Percentiles rank a stretch among this genome's conserved stretches.
phyloP scores from a whole-genome alignment of 1,140 invertebrate genomes.

The Protaetia brevitarsis region DNA sequence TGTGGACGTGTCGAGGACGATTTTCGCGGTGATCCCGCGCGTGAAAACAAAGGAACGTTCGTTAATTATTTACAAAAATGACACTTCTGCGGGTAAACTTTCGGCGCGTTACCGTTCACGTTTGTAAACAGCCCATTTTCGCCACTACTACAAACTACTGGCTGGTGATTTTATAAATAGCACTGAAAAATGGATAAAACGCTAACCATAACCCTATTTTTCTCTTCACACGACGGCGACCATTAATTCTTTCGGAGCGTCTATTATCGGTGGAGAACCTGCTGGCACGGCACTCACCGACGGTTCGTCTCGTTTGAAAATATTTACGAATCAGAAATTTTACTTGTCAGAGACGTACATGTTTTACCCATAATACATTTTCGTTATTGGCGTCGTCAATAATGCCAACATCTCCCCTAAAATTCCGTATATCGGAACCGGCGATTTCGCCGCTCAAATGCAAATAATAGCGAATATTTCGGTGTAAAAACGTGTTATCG shows the following conservation, averaged over 20 bases:
- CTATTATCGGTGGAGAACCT: background rate
- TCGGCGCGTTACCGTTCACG: background rate
- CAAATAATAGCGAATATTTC: too few species aligned
- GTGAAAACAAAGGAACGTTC: conserved; percentile 3
- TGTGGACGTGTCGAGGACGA: too few species aligned
- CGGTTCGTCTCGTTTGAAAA: conserved; percentile 27
- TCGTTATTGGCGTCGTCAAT: conserved; percentile 43
- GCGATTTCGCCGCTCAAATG: too few species aligned
- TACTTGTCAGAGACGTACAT: conserved; percentile 48
- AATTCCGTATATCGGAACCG: too few species aligned
- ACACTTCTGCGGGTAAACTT: background rate
- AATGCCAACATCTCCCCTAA: conserved; percentile 37
- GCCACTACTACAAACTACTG: background rate
- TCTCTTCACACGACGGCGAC: background rate
- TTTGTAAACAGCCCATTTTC: background rate
- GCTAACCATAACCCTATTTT: conserved; percentile 27
- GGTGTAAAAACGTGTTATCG: too few species aligned
- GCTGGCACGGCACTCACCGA: conserved; percentile 7
- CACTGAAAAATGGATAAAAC: conserved; percentile 12
- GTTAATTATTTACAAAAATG: conserved; percentile 18
- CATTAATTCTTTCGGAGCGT: background rate
- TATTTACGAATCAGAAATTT: conserved; percentile 37
- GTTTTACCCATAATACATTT: conserved; percentile 44
- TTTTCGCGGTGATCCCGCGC: too few species aligned
- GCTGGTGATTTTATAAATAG: conserved; percentile 26